These are phyloP conservation scores for Pitta sordida DNA, from an alignment of 2,113 vertebrate genomes.

Conservation along the genomic window DNA sequence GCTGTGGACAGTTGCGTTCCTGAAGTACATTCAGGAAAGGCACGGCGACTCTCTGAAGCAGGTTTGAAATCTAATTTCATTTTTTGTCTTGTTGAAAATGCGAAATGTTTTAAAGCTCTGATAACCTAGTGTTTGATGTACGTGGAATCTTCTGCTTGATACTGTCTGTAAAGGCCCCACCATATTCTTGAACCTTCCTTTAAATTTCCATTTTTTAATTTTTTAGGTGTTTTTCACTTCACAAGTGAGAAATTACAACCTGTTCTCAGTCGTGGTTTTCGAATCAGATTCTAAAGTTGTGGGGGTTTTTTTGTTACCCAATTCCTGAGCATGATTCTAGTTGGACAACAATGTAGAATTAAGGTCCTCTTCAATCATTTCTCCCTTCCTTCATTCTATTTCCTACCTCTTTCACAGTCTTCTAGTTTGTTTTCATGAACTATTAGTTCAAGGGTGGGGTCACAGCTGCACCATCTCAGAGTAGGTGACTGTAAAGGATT, in stretches of 20 bases:
- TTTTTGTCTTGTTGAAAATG: neutral
- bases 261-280: neutral
- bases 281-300: neutral
- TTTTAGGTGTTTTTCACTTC: neutral
- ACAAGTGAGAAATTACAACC: neutral
- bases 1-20: conserved; percentile 87
- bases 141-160: neutral
- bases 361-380: neutral
- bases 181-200: neutral
- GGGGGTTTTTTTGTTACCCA: neutral
- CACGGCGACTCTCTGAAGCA: conserved; percentile 85
- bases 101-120: neutral
- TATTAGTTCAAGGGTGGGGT: neutral
- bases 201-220: neutral
- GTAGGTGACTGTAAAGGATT: neutral
- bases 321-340: neutral
- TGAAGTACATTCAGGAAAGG: conserved; percentile 86
- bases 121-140: accelerated
- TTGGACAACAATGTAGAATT: neutral
- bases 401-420: neutral
- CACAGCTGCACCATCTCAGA: accelerated
- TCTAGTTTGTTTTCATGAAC: neutral
- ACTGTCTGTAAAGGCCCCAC: neutral
- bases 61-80: conserved; percentile 61
- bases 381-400: neutral